These are phyloP conservation scores for Melanotus villosus DNA, from an alignment of 2,888 invertebrate genomes.

Conservation along the genomic window DNA sequence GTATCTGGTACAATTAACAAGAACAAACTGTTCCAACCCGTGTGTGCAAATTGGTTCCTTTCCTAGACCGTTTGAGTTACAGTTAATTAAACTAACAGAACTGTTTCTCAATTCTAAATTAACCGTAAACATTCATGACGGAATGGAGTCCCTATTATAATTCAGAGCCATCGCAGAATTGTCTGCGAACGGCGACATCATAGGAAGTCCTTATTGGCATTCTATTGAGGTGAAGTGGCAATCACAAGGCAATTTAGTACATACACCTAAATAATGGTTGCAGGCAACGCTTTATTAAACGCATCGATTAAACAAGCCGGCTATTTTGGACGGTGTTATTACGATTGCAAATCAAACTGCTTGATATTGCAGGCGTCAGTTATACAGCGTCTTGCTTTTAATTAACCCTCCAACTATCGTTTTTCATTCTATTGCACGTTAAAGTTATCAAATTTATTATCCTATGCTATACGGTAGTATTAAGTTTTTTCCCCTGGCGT, in stretches of 20 bases:
- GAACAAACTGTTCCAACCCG: constrained; percentile 35
- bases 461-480: background rate
- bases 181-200: constrained; percentile 47
- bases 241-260: constrained; percentile 55
- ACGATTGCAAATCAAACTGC: constrained; percentile 31
- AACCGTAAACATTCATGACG: constrained; percentile 47
- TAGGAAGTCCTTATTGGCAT: constrained; percentile 55
- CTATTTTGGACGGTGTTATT: constrained; percentile 27
- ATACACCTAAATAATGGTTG: constrained; percentile 54
- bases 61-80: constrained; percentile 37
- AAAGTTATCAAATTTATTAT: background rate
- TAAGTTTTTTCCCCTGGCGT: background rate
- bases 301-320: constrained; percentile 28
- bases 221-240: constrained; percentile 52
- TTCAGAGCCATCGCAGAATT: constrained; percentile 51
- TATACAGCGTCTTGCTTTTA: constrained; percentile 7
- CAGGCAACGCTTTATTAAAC: constrained; percentile 32
- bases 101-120: constrained; percentile 43
- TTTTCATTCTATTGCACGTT: background rate
- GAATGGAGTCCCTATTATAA: constrained; percentile 37
- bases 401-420: constrained; percentile 7
- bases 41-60: constrained; percentile 41
- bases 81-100: constrained; percentile 44
- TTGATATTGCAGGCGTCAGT: constrained; percentile 12
- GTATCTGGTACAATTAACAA: constrained; percentile 32